These are phyloP conservation scores for Xerus inauris DNA, from an alignment of 2,113 vertebrate species.

Conservation along the genomic window DNA sequence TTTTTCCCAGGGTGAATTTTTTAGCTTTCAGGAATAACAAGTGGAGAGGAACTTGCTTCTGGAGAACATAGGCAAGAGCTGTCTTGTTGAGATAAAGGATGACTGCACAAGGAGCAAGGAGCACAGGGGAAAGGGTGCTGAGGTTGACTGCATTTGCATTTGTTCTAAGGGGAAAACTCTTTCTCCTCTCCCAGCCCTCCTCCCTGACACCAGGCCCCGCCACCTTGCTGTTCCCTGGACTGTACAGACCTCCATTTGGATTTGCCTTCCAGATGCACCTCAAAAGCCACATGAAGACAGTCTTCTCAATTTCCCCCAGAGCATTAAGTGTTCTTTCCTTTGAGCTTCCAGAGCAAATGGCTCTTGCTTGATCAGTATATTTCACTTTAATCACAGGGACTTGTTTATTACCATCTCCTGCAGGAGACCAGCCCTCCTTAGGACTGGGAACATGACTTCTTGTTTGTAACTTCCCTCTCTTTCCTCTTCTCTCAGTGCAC, in stretches of 20 bases:
- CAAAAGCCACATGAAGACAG: too few species aligned
- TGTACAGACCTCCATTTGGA: neutral
- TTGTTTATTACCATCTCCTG: neutral
- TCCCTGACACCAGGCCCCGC: neutral
- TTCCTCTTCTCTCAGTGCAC: neutral
- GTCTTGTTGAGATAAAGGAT: conserved; percentile 21
- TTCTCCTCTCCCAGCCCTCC: neutral
- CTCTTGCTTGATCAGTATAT: neutral
- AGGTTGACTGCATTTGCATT: neutral
- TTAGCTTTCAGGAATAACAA: neutral
- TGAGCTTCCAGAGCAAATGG: conserved; percentile 16
- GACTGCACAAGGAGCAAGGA: neutral
- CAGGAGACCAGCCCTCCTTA: neutral
- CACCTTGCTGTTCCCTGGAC: neutral
- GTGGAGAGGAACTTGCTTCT: conserved; percentile 46
- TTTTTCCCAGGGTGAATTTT: conserved; percentile 22
- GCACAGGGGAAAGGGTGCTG: neutral
- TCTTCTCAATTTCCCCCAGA: neutral
- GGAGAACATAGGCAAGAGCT: neutral
- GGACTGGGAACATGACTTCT: neutral
- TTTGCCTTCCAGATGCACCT: neutral
- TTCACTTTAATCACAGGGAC: neutral
- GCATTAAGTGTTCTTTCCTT: neutral
- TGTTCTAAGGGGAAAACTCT: neutral
- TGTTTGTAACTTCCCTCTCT: neutral